Conservation (phyloP, 2,113 vertebrate species). For the Phyllostomus hastatus region DNA sequence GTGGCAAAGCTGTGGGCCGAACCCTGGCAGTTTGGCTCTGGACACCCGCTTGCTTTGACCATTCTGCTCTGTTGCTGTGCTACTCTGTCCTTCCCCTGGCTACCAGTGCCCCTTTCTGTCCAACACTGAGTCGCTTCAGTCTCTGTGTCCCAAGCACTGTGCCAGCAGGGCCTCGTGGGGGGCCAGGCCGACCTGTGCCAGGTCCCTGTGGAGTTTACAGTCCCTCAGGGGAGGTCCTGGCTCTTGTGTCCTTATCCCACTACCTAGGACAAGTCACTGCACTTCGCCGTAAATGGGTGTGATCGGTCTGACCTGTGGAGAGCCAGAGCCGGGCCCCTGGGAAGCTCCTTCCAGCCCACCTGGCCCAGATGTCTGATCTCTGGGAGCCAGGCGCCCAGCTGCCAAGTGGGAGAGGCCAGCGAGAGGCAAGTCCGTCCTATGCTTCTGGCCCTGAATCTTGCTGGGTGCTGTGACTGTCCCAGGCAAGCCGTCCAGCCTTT, state of each 20-base stretch:
- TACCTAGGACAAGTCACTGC: background rate
- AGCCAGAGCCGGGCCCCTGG: rapidly evolving
- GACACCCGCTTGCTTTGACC: background rate
- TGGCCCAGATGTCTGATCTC: rapidly evolving
- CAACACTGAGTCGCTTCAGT: background rate
- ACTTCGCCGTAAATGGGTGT: rapidly evolving
- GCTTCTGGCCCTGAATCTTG: background rate
- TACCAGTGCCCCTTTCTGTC: rapidly evolving
- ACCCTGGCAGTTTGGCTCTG: background rate
- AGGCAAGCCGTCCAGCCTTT: background rate
- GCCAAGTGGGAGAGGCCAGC: background rate
- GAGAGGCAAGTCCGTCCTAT: rapidly evolving
- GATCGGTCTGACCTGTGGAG: rapidly evolving
- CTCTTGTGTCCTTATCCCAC: background rate
- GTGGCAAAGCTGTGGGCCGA: background rate
- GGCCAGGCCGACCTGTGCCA: background rate
- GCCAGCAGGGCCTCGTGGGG: background rate
- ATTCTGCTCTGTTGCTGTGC: background rate
- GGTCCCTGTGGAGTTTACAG: background rate
- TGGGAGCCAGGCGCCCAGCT: background rate
- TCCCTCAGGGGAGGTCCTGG: background rate
- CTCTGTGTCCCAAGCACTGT: background rate
- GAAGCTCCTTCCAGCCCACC: background rate
- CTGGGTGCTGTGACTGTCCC: background rate
- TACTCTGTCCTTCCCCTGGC: background rate